Evolutionary conservation across 2,797 vertebrate species (phyloP).

Genomic region (Etheostoma nigrum): DNA sequence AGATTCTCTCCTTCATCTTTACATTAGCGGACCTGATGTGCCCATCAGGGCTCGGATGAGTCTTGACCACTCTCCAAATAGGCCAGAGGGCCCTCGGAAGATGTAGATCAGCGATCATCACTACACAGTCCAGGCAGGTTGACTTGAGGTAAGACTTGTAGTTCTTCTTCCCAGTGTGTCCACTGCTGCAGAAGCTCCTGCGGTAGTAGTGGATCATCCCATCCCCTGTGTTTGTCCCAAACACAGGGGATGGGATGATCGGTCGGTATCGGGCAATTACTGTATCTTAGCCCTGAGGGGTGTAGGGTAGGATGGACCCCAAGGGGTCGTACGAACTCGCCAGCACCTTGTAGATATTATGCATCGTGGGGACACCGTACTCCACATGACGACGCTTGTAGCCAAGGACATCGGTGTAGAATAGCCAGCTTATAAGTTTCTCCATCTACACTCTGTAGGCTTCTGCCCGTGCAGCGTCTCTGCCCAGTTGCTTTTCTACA

Average conservation of each 20-base stretch:
- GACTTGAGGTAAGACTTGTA: not conserved
- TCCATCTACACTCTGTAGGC: no score
- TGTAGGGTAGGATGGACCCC: not conserved
- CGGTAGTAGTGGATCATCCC: not conserved
- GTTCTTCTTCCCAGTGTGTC: not conserved
- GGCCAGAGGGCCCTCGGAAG: not conserved
- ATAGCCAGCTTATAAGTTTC: not conserved
- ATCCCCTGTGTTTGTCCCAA: not conserved
- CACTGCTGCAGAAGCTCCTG: not conserved
- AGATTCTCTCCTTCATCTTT: not conserved
- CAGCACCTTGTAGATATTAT: not conserved
- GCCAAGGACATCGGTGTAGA: not conserved
- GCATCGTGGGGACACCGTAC: not conserved
- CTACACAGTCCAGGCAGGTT: not conserved
- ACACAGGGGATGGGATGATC: no score
- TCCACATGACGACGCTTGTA: not conserved
- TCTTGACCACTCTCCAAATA: not conserved
- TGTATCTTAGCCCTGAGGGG: not conserved
- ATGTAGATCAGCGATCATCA: not conserved
- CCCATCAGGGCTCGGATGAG: not conserved
- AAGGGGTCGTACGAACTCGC: not conserved
- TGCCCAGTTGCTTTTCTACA: no score
- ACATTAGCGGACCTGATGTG: not conserved
- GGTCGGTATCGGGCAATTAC: accelerated
- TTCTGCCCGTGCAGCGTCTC: no score